Evolutionary conservation across 2,797 vertebrate species (phyloP), one percentile per base, ranked within the genome.

Genomic region (Lutjanus campechanus): DNA sequence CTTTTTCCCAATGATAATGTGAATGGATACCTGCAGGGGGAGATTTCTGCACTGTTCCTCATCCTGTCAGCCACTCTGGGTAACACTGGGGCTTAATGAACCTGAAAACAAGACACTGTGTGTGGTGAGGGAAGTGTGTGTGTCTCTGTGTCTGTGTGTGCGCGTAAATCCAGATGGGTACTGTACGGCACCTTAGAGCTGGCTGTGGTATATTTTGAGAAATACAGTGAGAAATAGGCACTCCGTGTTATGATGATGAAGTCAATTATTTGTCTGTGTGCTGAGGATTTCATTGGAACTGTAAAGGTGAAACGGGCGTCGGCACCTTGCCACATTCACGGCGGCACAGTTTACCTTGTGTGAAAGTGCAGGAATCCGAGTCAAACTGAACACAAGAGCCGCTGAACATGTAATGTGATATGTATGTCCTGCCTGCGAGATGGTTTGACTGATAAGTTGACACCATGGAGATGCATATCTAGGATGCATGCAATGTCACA

Each of bases 11-110:
- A 97, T 97, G 97, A 97, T 97, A 97, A 93, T 97, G 96, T 97
- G 96, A 96, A 96, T 95, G 96, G 97, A 97, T 97, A 97, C 96
- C 97, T 97, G 97, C 97, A 95, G 97, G 97, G 97, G 96, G 96
- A 96, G 94, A 95, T 96, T 96, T 95, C 95, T 95, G 95, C 88
- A 94, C 95, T 92, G 96, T 96, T 96, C 96, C 96, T 97, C 97
- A 96, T 95, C 94, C 93, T 97, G 97, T 97, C 97, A 98, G 95
- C 96, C 96, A 96, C 95, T 96, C 96, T 95, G 96, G 94, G 94
- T 96, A 96, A 94, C 96, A 96, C 96, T 96, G 96, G 93, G 96
- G 96, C 96, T 97, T 98, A 98, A 98, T 97, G 97, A 97, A 97
- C 96, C 97, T 97, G 96, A 97, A 97, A 97, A 96, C 95, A 96